These are phyloP conservation scores for Leptodirus hochenwartii DNA, from an alignment of 2,888 invertebrate species.

Conservation along the genomic window DNA sequence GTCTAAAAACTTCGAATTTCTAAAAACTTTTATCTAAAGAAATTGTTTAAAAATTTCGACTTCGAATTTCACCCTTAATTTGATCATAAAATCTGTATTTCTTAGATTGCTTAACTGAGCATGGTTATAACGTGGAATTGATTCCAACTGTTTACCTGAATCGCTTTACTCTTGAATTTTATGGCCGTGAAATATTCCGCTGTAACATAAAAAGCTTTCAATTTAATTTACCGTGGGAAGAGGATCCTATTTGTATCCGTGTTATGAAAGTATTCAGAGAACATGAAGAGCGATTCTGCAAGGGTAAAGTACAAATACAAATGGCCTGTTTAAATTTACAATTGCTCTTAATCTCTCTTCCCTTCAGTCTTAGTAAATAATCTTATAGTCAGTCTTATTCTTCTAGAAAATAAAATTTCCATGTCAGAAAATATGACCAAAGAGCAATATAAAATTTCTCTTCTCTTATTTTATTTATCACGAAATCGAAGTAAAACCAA, in stretches of 20 bases:
- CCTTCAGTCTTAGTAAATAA: no score
- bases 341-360: no score
- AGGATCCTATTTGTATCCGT: conserved; percentile 18
- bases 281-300: conserved; percentile 15
- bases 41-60: no score
- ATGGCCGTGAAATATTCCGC: conserved; percentile 18
- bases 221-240: conserved; percentile 18
- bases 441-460: no score
- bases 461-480: no score
- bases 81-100: neutral
- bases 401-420: no score
- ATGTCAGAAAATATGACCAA: no score
- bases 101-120: conserved; percentile 4
- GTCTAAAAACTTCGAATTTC: conserved; percentile 3
- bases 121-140: conserved; percentile 18
- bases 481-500: no score
- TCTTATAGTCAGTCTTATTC: no score
- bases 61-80: conserved; percentile 1
- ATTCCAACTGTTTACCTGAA: conserved; percentile 17
- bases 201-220: conserved; percentile 20
- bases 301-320: no score
- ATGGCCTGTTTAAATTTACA: no score
- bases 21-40: neutral
- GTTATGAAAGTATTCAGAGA: conserved; percentile 17
- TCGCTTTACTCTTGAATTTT: conserved; percentile 18